Evolutionary conservation across 30 jellyfish, hydroid and myxozoan genomes (phyloP).

Genomic region (Clytia hemisphaerica): DNA sequence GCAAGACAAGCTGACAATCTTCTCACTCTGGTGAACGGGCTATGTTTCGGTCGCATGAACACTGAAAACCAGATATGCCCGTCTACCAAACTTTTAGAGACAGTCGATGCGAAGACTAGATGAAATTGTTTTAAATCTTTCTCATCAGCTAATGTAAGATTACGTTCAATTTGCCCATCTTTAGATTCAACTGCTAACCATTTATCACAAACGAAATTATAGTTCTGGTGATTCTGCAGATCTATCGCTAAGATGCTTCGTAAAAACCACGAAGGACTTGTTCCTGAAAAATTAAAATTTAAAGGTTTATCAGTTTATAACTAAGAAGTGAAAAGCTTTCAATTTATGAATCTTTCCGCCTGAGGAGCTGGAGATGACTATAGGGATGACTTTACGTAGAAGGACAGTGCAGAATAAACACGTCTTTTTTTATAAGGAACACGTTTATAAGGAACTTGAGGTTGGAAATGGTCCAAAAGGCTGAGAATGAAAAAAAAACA

Average conservation of each 20-base stretch:
- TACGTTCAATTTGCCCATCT: slow-evolving; percentile 68
- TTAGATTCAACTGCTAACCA: slow-evolving; percentile 93
- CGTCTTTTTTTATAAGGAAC: no score
- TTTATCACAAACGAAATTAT: slow-evolving; percentile 55
- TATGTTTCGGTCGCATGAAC: slow-evolving; percentile 70
- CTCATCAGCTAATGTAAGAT: slow-evolving; percentile 51
- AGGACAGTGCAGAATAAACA: no score
- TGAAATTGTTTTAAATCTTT: slow-evolving; percentile 64
- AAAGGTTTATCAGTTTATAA: no score
- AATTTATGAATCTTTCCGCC: no score
- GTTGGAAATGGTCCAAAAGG: no score
- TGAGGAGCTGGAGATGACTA: no score
- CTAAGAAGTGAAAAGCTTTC: no score
- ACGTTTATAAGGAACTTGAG: no score
- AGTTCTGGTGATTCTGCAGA: background rate
- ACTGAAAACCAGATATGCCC: slow-evolving; percentile 90
- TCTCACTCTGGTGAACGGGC: slow-evolving; percentile 65
- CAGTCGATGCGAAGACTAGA: slow-evolving; percentile 72
- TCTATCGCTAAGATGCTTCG: background rate
- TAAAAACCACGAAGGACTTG: slow-evolving; percentile 14
- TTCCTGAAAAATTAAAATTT: no score
- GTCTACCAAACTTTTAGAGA: slow-evolving; percentile 65
- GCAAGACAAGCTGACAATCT: slow-evolving; percentile 63
- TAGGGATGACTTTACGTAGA: no score
- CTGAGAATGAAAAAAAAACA: no score